Conservation (phyloP, 2,797 vertebrate species). For the Valencia hispanica region DNA sequence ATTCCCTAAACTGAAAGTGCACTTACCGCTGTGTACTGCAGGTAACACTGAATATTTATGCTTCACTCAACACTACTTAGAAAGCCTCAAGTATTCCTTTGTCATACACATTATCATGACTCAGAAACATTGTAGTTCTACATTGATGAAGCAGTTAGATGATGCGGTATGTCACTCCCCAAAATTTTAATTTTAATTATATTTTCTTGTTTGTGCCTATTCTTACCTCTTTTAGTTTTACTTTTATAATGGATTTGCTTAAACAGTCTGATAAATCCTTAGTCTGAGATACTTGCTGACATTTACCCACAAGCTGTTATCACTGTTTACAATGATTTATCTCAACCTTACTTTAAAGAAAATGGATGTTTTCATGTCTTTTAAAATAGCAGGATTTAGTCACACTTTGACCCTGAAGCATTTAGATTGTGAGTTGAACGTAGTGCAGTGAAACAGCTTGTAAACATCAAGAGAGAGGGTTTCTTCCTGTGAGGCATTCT, state of each 20-base stretch:
- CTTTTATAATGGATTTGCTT: background rate
- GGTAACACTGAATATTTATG: slow-evolving; percentile 3
- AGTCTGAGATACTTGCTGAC: slow-evolving; percentile 10
- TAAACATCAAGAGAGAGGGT: slow-evolving; percentile 3
- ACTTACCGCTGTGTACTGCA: background rate
- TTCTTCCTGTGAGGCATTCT: background rate
- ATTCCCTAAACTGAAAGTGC: background rate
- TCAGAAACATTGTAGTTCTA: background rate
- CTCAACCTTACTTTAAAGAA: background rate
- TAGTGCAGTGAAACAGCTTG: slow-evolving; percentile 9
- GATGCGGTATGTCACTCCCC: background rate
- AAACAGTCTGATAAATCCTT: slow-evolving; percentile 8
- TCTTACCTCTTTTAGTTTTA: background rate
- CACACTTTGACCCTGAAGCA: slow-evolving; percentile 12
- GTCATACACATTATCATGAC: background rate
- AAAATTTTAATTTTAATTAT: background rate
- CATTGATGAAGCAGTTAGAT: background rate
- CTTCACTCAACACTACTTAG: background rate
- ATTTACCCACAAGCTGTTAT: slow-evolving; percentile 37
- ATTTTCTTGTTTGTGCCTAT: background rate
- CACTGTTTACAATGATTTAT: slow-evolving; percentile 3
- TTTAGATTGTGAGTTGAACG: slow-evolving; percentile 6
- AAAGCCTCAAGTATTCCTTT: background rate
- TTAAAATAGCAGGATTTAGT: slow-evolving; percentile 13
- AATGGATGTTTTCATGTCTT: slow-evolving; percentile 17